phyloP scores from a whole-genome alignment of 2,113 vertebrate genomes.

The Myiagra hebetior region DNA sequence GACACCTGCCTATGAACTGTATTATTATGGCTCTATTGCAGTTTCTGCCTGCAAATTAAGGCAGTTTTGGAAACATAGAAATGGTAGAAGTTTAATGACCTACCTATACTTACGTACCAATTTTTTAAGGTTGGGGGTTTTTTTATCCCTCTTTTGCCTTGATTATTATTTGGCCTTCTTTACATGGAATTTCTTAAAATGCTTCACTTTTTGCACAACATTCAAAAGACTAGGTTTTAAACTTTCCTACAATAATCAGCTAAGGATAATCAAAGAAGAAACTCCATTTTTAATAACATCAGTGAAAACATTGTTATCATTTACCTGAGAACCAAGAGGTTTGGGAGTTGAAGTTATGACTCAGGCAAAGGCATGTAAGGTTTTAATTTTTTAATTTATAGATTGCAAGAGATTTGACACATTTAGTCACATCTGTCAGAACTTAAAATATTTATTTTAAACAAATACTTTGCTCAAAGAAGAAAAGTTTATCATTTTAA shows the following conservation, averaged over 20 bases:
- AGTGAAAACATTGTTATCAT: not conserved
- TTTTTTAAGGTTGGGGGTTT: rapidly evolving
- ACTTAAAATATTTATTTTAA: not conserved
- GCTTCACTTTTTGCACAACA: not conserved
- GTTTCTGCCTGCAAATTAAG: not conserved
- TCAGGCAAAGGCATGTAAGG: not conserved
- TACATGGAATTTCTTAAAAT: not conserved
- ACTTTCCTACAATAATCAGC: not conserved
- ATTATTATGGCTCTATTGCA: not conserved
- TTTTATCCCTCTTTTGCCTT: not conserved
- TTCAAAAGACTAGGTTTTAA: not conserved
- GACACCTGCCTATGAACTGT: not conserved
- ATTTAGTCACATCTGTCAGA: not conserved
- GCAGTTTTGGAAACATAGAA: not conserved
- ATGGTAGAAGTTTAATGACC: not conserved
- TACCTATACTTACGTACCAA: not conserved
- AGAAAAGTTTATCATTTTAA: not conserved
- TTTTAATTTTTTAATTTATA: not conserved
- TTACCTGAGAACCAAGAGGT: not conserved
- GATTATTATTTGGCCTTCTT: not conserved
- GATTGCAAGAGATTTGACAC: not conserved
- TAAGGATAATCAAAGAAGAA: not conserved
- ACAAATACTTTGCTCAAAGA: not conserved
- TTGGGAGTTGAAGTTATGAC: not conserved
- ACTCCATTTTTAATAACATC: not conserved